These are phyloP conservation scores for Synergus umbraculus DNA, from an alignment of 2,888 invertebrate genomes.

Conservation along the genomic window DNA sequence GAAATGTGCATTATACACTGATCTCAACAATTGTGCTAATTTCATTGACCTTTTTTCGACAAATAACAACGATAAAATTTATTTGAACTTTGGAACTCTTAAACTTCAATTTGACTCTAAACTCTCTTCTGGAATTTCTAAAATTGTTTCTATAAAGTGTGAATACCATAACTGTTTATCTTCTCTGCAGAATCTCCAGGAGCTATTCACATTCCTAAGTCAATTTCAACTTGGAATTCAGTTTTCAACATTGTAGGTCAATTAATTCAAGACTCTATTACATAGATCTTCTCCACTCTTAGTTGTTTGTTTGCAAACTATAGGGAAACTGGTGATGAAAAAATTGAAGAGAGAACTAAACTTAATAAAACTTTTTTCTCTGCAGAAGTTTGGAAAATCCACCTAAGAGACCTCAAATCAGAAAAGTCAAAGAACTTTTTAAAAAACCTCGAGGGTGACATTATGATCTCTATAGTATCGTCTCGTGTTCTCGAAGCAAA, in stretches of 20 bases:
- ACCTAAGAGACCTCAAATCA: background rate
- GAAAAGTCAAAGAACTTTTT: background rate
- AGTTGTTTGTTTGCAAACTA: background rate
- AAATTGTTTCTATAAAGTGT: slow-evolving; percentile 9
- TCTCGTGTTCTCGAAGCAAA: background rate
- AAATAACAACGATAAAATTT: background rate
- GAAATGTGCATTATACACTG: slow-evolving; percentile 21
- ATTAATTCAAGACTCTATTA: background rate
- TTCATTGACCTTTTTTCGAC: background rate
- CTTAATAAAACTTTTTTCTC: background rate
- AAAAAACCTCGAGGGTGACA: background rate
- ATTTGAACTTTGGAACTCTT: background rate
- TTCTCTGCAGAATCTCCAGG: background rate
- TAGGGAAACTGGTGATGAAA: background rate
- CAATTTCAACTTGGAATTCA: slow-evolving; percentile 29
- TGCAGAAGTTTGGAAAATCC: background rate
- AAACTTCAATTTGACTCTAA: background rate
- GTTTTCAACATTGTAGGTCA: slow-evolving; percentile 28
- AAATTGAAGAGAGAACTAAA: background rate
- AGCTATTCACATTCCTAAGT: slow-evolving; percentile 15
- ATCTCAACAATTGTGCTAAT: background rate
- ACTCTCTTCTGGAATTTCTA: background rate
- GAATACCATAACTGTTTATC: slow-evolving; percentile 11
- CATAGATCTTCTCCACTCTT: background rate
- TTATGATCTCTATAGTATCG: background rate